Base-by-base conservation (phyloP, 2,888 invertebrate genomes). In the Polydrusus tereticollis region DNA sequence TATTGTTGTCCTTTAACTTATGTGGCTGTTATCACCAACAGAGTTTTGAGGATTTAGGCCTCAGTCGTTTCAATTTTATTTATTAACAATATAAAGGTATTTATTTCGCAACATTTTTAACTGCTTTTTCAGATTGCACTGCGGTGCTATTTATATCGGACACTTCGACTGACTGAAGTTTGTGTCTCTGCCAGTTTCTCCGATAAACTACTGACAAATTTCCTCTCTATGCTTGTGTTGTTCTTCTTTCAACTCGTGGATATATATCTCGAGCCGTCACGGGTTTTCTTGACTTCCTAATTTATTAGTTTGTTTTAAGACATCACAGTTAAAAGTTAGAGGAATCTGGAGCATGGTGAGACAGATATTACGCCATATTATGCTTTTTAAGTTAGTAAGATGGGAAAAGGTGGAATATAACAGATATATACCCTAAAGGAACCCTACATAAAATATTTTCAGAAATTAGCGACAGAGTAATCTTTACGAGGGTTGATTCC, bases 181-280 rank as follows among this genome's bases (percentile, higher is more conserved):
- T 65, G 65, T 57, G 65, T 57, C 64, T 23, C 52, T 52, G 64
- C 36, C 65, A 65, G 55, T 57, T 29, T 41, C 69, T 52, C 72
- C 75, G 79, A 79, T 78, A 78, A 78, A 76, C 70, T 73, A 69
- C 76, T 75, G 78, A 79, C 78, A 77, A 79, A 78, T 79, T 79
- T 69, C 69, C 65, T 69, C 58, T 72, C 71, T 75, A 75, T 76
- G 72, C 69, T 67, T 59, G 71, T 50, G 58, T 55, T 69, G 63
- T 63, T 63, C 45, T 45, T 69, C 33, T 64, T 63, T 69, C 43
- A 65, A 50, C 57, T 57, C 43, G 29, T 57, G 57, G 65, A 57
- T 65, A 65, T 65, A 65, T 65, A 65, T 65, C 57, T 65, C 57
- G 10, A 10, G 10, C 8, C 52, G 65, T 65, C 65, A n/a, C 55